Conservation (phyloP, 1,140 invertebrate species). For the Dendrolimus punctatus region DNA sequence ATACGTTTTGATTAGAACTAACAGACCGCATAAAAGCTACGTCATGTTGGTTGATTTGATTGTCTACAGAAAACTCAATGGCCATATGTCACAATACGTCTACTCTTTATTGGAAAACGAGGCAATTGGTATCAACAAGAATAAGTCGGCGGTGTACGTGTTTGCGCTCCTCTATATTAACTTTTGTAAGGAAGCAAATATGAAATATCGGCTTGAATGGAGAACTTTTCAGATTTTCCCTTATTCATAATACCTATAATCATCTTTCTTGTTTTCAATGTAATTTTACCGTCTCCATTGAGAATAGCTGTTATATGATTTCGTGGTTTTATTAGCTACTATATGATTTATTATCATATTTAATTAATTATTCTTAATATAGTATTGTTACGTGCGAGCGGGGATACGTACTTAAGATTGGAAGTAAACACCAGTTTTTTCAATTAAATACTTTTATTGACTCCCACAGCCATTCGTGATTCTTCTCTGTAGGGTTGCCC, state of each 20-base stretch:
- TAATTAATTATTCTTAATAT: no score
- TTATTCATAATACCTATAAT: constrained; percentile 13
- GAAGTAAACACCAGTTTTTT: no score
- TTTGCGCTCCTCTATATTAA: constrained; percentile 44
- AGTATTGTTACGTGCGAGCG: no score
- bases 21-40: constrained; percentile 16
- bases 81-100: constrained; percentile 53
- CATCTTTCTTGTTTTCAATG: constrained; percentile 4
- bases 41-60: constrained; percentile 22
- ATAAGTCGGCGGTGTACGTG: constrained; percentile 45
- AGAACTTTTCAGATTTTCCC: constrained; percentile 4
- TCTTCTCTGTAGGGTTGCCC: no score
- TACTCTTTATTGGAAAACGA: constrained; percentile 63
- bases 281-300: background rate
- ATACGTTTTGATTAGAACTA: no score
- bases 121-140: constrained; percentile 51
- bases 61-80: constrained; percentile 57
- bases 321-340: no score
- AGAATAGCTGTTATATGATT: no score
- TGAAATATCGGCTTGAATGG: constrained; percentile 24
- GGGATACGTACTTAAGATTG: no score
- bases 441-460: no score
- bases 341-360: no score
- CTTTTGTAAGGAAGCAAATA: constrained; percentile 45
- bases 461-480: no score